phyloP scores from a whole-genome alignment of 2,797 vertebrate species.

The Macropus fuliginosus region DNA sequence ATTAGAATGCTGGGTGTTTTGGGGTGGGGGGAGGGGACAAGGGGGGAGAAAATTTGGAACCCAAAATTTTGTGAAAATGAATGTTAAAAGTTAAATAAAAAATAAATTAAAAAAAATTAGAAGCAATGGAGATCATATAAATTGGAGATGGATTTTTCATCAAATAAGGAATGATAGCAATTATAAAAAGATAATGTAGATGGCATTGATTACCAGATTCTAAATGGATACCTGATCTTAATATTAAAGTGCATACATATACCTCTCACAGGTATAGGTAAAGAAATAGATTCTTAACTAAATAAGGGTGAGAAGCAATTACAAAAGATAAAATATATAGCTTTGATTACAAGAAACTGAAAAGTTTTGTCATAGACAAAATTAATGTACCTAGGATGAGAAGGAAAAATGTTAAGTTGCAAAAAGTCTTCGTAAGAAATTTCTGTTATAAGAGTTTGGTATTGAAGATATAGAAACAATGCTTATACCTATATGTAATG shows the following conservation, averaged over 20 bases:
- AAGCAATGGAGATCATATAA: not conserved
- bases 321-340: not conserved
- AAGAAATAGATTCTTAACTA: not conserved
- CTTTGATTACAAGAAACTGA: not conserved
- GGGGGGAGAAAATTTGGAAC: no score
- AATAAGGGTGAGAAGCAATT: not conserved
- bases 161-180: not conserved
- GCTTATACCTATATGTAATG: not conserved
- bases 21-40: no score
- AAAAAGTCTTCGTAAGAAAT: not conserved
- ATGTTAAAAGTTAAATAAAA: no score
- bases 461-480: not conserved
- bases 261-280: not conserved
- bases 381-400: not conserved
- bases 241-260: not conserved
- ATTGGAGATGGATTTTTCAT: not conserved
- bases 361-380: not conserved
- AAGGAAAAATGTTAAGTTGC: not conserved
- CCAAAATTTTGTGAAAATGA: no score
- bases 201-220: not conserved
- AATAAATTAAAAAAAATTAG: not conserved
- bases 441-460: not conserved
- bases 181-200: not conserved
- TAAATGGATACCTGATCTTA: not conserved
- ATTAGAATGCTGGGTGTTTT: no score